Conservation (phyloP, 1,140 invertebrate species). For the Magallana gigas region DNA sequence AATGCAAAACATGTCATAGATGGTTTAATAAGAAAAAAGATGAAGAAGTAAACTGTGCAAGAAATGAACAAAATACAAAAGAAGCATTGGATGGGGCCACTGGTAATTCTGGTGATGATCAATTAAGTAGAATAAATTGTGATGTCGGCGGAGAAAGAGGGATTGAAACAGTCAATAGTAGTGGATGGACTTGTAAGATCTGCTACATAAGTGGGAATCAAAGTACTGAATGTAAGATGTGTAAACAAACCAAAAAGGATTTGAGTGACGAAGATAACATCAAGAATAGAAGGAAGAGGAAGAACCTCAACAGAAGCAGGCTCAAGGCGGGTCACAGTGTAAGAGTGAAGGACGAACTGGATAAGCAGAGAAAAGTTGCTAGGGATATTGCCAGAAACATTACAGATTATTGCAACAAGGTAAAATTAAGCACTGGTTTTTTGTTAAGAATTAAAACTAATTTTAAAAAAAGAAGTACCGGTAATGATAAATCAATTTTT, state of each 20-base stretch:
- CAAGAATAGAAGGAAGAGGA: slow-evolving; percentile 18
- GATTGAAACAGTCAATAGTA: background rate
- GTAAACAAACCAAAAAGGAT: background rate
- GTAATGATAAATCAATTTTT: too few relatives aligned
- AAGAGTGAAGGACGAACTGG: background rate
- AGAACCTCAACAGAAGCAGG: background rate
- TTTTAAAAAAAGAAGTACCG: too few relatives aligned
- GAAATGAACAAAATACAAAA: background rate
- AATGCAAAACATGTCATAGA: background rate
- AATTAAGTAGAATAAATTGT: background rate
- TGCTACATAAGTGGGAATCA: background rate
- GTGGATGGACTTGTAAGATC: background rate
- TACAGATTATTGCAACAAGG: background rate
- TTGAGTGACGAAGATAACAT: background rate
- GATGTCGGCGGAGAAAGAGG: background rate
- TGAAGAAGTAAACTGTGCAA: background rate
- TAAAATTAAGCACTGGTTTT: background rate
- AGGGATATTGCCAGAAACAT: background rate
- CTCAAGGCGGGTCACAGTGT: background rate
- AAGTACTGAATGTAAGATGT: background rate
- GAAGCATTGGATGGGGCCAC: background rate
- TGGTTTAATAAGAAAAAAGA: slow-evolving; percentile 1
- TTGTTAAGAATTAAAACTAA: too few relatives aligned
- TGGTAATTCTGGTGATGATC: background rate
- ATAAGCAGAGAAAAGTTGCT: background rate